A percentile compares a stretch with the other conserved stretches of the same genome.
Evolutionary conservation across 2,797 vertebrate species (phyloP).

Genomic region (Premnoplex brunnescens): DNA sequence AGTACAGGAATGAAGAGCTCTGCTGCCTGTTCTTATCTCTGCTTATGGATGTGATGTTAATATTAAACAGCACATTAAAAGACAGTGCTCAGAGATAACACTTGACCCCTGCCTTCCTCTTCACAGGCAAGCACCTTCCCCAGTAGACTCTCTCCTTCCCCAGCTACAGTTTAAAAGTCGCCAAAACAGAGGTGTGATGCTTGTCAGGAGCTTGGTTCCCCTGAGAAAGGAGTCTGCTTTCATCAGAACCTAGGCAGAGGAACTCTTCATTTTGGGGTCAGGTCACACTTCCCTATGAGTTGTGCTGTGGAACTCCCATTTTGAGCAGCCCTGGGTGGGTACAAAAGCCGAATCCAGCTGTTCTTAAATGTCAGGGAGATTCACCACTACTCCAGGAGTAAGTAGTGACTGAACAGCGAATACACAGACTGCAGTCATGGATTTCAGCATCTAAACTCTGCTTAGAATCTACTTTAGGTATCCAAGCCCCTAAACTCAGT

Average conservation of each 20-base stretch:
- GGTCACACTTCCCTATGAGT: not conserved
- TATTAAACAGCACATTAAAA: slow-evolving; percentile 16
- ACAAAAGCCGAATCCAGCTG: not conserved
- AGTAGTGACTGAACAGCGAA: not conserved
- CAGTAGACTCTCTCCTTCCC: not conserved
- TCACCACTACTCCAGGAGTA: not conserved
- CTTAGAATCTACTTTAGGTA: not conserved
- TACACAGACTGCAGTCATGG: accelerated
- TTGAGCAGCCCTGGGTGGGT: not conserved
- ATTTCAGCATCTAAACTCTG: not conserved
- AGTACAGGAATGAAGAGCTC: not conserved
- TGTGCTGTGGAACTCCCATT: not conserved
- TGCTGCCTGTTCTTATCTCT: slow-evolving; percentile 1
- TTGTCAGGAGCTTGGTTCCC: not conserved
- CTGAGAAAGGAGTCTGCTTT: not conserved
- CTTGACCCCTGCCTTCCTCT: not conserved
- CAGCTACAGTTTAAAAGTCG: not conserved
- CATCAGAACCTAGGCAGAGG: not conserved
- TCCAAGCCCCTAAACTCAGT: not conserved
- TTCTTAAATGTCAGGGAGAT: not conserved
- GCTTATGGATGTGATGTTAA: not conserved
- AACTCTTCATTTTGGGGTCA: not conserved
- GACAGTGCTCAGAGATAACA: not conserved
- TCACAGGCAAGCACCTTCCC: not conserved
- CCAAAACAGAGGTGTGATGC: not conserved